Conservation (phyloP, 2,888 invertebrate genomes). For the Hemistola chrysoprasaria region DNA sequence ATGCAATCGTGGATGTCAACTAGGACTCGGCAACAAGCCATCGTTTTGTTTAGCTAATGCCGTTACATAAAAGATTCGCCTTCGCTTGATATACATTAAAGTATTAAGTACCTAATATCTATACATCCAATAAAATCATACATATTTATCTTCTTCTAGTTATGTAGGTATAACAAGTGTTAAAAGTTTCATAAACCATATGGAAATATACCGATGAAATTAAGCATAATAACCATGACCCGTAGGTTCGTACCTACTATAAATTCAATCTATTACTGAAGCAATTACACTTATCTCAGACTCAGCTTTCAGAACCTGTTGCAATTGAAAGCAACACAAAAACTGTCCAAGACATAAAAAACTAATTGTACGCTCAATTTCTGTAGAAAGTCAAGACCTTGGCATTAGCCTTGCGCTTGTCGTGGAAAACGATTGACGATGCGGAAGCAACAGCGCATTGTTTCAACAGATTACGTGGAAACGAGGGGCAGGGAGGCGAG, state of each 20-base stretch:
- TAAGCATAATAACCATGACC: too few relatives aligned
- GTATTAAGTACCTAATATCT: too few relatives aligned
- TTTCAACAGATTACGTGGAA: constrained; percentile 62
- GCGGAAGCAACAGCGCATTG: constrained; percentile 70
- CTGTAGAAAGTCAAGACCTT: constrained; percentile 74
- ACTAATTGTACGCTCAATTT: constrained; percentile 14
- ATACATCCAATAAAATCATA: too few relatives aligned
- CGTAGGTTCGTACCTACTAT: too few relatives aligned
- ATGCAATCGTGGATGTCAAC: constrained; percentile 68
- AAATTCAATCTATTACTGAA: too few relatives aligned
- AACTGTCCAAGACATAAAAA: constrained; percentile 10
- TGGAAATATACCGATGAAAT: too few relatives aligned
- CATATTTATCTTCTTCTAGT: too few relatives aligned
- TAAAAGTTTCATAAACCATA: too few relatives aligned
- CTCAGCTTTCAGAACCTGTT: constrained; percentile 7
- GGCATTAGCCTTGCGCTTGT: constrained; percentile 69
- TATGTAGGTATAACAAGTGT: too few relatives aligned
- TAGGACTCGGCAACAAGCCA: constrained; percentile 17
- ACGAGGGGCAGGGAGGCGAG: constrained; percentile 28
- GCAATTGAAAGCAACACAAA: constrained; percentile 11
- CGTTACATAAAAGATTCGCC: too few relatives aligned
- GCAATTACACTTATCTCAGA: constrained; percentile 24
- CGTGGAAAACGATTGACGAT: constrained; percentile 70
- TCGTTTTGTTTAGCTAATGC: too few relatives aligned
- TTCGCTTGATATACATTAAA: too few relatives aligned